Conservation (phyloP, 2,113 vertebrate species). For the Recurvirostra avosetta region DNA sequence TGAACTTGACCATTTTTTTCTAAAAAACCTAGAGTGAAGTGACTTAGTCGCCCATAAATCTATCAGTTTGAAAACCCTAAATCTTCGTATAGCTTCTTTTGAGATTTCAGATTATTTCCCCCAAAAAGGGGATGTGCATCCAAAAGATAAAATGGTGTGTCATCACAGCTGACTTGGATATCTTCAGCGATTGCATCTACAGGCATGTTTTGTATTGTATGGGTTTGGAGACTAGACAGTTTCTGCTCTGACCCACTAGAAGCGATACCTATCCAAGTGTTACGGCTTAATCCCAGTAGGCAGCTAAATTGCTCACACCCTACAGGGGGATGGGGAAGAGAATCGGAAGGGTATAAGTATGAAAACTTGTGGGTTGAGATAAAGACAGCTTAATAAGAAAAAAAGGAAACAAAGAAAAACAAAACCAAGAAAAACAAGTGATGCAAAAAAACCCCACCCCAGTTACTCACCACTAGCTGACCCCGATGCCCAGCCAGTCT, state of each 20-base stretch:
- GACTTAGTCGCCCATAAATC: neutral
- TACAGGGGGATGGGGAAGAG: neutral
- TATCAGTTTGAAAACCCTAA: neutral
- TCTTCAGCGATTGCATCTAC: neutral
- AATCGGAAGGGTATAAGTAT: neutral
- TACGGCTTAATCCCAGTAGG: neutral
- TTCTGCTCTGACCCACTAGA: neutral
- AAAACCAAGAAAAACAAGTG: neutral
- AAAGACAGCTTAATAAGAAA: neutral
- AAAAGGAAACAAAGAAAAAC: neutral
- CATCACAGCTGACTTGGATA: neutral
- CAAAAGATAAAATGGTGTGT: neutral
- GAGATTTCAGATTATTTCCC: neutral
- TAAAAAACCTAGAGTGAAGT: neutral
- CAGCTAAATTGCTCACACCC: neutral
- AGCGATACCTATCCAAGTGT: neutral
- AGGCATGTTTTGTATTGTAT: rapidly evolving
- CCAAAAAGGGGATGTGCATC: neutral
- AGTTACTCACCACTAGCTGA: neutral
- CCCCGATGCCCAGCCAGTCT: neutral
- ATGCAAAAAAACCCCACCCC: neutral
- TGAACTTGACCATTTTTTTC: neutral
- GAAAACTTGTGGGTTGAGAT: neutral
- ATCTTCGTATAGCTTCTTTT: neutral
- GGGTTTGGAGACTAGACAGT: neutral